A percentile compares a stretch with the other conserved stretches of the same genome.
Conservation (phyloP, 2,797 vertebrate genomes). For the Sebastes reedi region DNA sequence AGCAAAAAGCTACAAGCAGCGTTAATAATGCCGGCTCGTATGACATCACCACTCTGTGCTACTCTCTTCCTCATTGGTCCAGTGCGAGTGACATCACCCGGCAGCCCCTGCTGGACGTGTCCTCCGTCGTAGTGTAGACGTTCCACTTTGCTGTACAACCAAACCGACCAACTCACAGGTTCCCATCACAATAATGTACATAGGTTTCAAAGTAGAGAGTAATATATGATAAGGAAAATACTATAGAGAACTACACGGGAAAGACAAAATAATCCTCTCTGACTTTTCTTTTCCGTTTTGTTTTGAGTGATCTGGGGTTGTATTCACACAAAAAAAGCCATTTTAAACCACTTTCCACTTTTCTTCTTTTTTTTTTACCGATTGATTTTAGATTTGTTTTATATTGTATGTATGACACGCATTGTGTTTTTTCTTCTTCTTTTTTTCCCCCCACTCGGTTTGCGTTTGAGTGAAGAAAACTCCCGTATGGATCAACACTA, state of each 20-base stretch:
- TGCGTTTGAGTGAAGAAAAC: conserved; percentile 39
- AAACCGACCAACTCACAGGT: conserved; percentile 60
- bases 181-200: conserved; percentile 81
- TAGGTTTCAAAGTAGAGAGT: conserved; percentile 83
- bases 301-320: conserved; percentile 69
- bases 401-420: conserved; percentile 50
- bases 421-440: conserved; percentile 17
- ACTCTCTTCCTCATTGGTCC: conserved; percentile 58
- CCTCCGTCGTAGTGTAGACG: conserved; percentile 38
- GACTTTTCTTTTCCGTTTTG: conserved; percentile 39
- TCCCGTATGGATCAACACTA: conserved; percentile 31
- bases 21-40: conserved; percentile 13
- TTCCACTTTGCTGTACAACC: conserved; percentile 57
- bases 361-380: conserved; percentile 53
- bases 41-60: conserved; percentile 39
- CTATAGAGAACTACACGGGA: conserved; percentile 67
- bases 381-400: conserved; percentile 69
- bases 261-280: conserved; percentile 29
- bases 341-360: conserved; percentile 72
- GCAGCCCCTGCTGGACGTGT: conserved; percentile 13
- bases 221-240: conserved; percentile 85
- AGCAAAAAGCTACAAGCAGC: conserved; percentile 49
- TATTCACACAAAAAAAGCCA: conserved; percentile 70
- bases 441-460: conserved; percentile 14
- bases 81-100: conserved; percentile 33